Evolutionary conservation across 1,140 invertebrate species (phyloP), one percentile per base, ranked within the genome.

Genomic region (Coelopa frigida): DNA sequence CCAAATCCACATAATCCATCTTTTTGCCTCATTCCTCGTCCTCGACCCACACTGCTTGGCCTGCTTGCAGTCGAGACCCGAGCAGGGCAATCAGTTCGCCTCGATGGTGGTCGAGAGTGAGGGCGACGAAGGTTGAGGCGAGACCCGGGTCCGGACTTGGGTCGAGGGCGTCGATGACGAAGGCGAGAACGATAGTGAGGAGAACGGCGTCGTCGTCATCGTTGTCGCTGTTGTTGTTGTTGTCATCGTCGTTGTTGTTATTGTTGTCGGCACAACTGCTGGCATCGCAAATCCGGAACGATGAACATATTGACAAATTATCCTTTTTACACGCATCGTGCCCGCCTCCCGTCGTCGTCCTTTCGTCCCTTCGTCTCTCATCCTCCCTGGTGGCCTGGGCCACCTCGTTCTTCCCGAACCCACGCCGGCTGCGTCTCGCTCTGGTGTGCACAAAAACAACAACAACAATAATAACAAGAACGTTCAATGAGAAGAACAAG

Each of bases 241-340:
- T 15, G 12, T 35, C 18, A 18, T 35, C 18, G 32, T 35, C 18
- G 32, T 35, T 7, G 32, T 35, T 15, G 32, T 37, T 37, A 4
- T 37, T 20, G 35, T 40, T n/a, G 38, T 40, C 18, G 17, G 10
- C 15, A 26, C n/a, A 42, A 29, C 14, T 14, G 14, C 27, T 57
- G 59, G 57, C 59, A 57, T 57, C 57, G 57, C 53, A 61, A 61
- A 61, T 61, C 59, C 59, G 59, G 60, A 61, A 61, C 59, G 59
- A 59, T 59, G 59, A 62, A 61, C 59, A 61, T 61, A 61, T 61
- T 61, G 59, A 61, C 59, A 61, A 61, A 61, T 61, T 61, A 61
- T 61, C 59, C 59, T 61, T 61, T 61, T 61, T 61, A 61, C 59
- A 61, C 59, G 59, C 59, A 61, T 61, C 60, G 59, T n/a, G n/a